Evolutionary conservation across 1,140 invertebrate species (phyloP), one percentile per base, ranked within the genome.

Genomic region (Drosophila punjabiensis): DNA sequence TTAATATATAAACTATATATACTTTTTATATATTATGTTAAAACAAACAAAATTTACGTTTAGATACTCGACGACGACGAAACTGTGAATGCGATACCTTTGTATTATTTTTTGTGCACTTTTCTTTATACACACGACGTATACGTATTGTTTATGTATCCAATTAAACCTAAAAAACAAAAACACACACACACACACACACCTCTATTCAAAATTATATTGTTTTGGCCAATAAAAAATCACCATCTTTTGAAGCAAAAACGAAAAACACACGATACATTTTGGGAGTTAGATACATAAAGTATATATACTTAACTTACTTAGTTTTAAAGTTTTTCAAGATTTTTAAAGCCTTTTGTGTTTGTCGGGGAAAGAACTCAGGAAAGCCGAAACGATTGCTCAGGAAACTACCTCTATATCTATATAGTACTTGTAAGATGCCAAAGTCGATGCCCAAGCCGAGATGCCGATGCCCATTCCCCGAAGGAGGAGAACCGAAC

Each of bases 101-200:
- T 89, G 85, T 89, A 89, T 89, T 89, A 89, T 89, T 89, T 89
- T 89, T 89, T 89, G 85, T 89, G 71, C 55, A 79, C 59, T 73
- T 78, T 61, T 61, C 68, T 82, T 75, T 50, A 65, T 48, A 65
- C 37, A 59, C 30, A 18, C 30, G 11, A 13, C 64, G 61, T 81
- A 76, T 61, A 65, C 37, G 35, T 71, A 75, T 70, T 82, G 69
- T 68, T 87, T 87, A 87, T 60, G 63, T 82, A 69, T 66, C 79
- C 68, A 77, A 58, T 68, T 68, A 75, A 67, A 58, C 20, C 53
- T 66, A 45, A 63, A 63, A 43, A 43, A 43, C 11, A 47, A 1
- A 24, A 24, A 24, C 1, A 24, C 24, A 24, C 24, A 24, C 24
- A 24, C 24, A 24, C 24, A 24, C 20, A 50, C 24, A 30, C 48